Evolutionary conservation across 2,113 vertebrate genomes (phyloP).

Genomic region (Ptyas mucosa): DNA sequence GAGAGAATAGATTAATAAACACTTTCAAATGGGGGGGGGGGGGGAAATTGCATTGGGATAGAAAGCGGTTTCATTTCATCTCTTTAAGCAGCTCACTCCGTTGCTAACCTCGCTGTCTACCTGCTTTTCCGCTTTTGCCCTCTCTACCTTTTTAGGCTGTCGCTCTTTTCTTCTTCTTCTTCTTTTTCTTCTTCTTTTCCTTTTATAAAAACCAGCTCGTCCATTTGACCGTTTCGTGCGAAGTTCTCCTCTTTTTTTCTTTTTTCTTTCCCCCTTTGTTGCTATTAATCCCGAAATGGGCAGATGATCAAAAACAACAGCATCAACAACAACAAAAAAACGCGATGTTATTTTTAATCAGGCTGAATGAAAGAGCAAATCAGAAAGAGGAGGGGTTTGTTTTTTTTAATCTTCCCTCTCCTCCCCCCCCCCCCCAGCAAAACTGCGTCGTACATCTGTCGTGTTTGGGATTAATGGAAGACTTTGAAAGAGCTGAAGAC

Average conservation of each 20-base stretch:
- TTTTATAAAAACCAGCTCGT: slow-evolving; percentile 40
- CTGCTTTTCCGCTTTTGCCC: neutral
- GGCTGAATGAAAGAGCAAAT: slow-evolving; percentile 53
- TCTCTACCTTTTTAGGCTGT: slow-evolving; percentile 15
- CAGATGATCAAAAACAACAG: slow-evolving; percentile 20
- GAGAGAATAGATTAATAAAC: slow-evolving; percentile 61
- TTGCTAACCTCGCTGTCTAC: slow-evolving; percentile 3
- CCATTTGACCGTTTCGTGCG: neutral
- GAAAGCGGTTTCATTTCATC: slow-evolving; percentile 42
- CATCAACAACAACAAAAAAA: neutral
- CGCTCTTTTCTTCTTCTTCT: neutral
- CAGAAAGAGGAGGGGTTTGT: slow-evolving; percentile 39
- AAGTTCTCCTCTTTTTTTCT: neutral
- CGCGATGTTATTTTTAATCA: slow-evolving; percentile 59
- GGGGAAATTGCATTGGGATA: slow-evolving; percentile 30
- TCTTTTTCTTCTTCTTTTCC: neutral
- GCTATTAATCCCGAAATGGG: slow-evolving; percentile 47
- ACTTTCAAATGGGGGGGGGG: slow-evolving; percentile 36
- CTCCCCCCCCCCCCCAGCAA: slow-evolving; percentile 51
- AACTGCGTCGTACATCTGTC: slow-evolving; percentile 65
- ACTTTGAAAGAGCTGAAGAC: slow-evolving; percentile 63
- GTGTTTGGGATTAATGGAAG: slow-evolving; percentile 62
- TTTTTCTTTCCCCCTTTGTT: neutral
- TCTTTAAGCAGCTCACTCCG: slow-evolving; percentile 19
- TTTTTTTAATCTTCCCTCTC: slow-evolving; percentile 51